These are phyloP conservation scores for Porites evermanni DNA, from an alignment of 92 coral and sea anemone genomes.

Conservation along the genomic window DNA sequence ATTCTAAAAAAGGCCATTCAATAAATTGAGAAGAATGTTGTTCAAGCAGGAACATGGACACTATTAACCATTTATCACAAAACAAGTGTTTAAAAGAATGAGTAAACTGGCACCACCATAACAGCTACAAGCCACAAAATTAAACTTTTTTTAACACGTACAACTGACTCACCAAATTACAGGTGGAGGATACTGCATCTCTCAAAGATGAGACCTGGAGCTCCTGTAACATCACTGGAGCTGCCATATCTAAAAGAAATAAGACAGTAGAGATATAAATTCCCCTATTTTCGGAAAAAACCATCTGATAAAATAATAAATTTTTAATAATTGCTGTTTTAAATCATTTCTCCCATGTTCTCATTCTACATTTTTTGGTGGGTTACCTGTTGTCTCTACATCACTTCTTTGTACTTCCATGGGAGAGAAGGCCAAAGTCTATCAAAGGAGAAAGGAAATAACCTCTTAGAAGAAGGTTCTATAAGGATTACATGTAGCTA, in stretches of 20 bases:
- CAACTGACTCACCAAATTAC: conserved; percentile 47
- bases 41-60: too few species aligned
- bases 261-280: background rate
- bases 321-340: too few species aligned
- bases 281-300: too few species aligned
- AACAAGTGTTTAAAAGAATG: too few species aligned
- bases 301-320: too few species aligned
- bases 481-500: background rate
- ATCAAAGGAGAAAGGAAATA: background rate
- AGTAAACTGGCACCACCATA: too few species aligned
- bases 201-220: conserved; percentile 19
- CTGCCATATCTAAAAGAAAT: conserved; percentile 12
- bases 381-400: conserved; percentile 19
- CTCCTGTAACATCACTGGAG: background rate
- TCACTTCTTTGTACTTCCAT: background rate
- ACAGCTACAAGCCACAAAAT: too few species aligned
- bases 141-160: too few species aligned
- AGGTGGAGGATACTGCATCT: conserved; percentile 38
- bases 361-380: background rate
- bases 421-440: conserved; percentile 27
- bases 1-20: too few species aligned
- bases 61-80: too few species aligned
- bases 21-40: too few species aligned
- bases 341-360: too few species aligned
- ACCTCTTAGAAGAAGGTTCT: background rate